phyloP scores from a whole-genome alignment of 2,797 vertebrate genomes.

The Sebastes dallii region DNA sequence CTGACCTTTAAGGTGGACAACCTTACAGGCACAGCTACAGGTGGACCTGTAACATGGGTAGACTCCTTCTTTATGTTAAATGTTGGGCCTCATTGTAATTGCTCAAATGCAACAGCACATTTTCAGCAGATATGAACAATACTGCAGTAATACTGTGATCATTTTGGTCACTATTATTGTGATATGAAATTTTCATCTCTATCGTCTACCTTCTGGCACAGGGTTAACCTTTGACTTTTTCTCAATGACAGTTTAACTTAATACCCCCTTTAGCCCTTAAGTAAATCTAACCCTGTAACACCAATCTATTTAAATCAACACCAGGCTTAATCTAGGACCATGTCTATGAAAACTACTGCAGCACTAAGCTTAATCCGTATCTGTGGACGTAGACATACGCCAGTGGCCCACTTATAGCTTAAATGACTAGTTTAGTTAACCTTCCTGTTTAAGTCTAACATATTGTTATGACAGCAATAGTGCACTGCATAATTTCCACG shows the following conservation, averaged over 20 bases:
- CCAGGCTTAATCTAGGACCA: conserved; percentile 26
- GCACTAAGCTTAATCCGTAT: conserved; percentile 41
- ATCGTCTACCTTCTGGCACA: not conserved
- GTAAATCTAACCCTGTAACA: conserved; percentile 10
- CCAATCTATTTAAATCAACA: conserved; percentile 47
- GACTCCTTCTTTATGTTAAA: not conserved
- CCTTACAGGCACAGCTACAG: rapidly evolving
- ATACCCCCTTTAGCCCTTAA: conserved; percentile 15
- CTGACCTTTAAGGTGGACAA: not conserved
- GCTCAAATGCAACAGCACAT: not conserved
- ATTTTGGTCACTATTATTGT: not conserved
- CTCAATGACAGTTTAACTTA: conserved; percentile 21
- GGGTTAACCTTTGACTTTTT: conserved; percentile 32
- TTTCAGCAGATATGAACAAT: not conserved
- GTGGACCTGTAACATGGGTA: not conserved
- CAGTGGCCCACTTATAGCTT: conserved; percentile 85
- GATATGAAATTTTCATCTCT: not conserved
- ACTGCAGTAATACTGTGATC: rapidly evolving
- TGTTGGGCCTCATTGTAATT: not conserved
- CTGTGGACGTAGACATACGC: conserved; percentile 60
- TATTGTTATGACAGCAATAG: conserved; percentile 82
- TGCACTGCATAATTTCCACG: conserved; percentile 83
- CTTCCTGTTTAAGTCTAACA: conserved; percentile 82
- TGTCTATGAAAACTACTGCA: conserved; percentile 29
- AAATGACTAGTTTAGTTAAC: conserved; percentile 89